A percentile compares a stretch with the other conserved stretches of the same genome.
These are phyloP conservation scores for Marcusenius ussheri DNA, from an alignment of 2,113 vertebrate species.

Conservation along the genomic window DNA sequence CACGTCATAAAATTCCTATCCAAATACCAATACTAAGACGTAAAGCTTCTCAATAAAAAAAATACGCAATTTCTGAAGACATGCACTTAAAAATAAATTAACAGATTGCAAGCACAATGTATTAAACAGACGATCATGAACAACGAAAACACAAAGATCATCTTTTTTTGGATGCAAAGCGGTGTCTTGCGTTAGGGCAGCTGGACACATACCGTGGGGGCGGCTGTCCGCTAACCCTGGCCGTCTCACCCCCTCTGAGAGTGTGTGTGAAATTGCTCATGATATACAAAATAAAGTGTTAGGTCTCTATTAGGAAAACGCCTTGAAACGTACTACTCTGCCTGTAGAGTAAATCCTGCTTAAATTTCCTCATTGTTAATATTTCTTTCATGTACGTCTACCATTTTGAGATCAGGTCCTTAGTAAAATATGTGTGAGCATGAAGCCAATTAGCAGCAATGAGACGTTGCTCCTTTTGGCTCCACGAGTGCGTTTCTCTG, in stretches of 20 bases:
- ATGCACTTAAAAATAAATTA: neutral
- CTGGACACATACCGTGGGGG: neutral
- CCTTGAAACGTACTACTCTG: constrained; percentile 51
- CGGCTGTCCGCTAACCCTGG: neutral
- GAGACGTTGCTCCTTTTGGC: constrained; percentile 18
- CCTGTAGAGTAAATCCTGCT: constrained; percentile 44
- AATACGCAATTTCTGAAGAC: neutral
- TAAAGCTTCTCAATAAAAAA: neutral
- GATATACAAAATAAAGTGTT: constrained; percentile 54
- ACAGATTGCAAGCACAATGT: neutral
- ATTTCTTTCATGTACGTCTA: constrained; percentile 53
- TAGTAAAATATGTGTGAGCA: constrained; percentile 49
- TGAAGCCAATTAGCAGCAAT: constrained; percentile 50
- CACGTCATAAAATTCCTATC: neutral
- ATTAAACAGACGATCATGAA: neutral
- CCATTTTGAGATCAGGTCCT: constrained; percentile 52
- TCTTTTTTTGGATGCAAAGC: neutral
- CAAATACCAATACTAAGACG: neutral
- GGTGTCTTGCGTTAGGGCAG: neutral
- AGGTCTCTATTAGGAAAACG: constrained; percentile 45
- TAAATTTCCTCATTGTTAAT: constrained; percentile 61
- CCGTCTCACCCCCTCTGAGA: neutral
- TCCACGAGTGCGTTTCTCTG: constrained; percentile 22
- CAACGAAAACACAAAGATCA: neutral
- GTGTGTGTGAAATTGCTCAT: constrained; percentile 51